phyloP scores from a whole-genome alignment of 2,113 vertebrate species.

The Myotis brandtii region DNA sequence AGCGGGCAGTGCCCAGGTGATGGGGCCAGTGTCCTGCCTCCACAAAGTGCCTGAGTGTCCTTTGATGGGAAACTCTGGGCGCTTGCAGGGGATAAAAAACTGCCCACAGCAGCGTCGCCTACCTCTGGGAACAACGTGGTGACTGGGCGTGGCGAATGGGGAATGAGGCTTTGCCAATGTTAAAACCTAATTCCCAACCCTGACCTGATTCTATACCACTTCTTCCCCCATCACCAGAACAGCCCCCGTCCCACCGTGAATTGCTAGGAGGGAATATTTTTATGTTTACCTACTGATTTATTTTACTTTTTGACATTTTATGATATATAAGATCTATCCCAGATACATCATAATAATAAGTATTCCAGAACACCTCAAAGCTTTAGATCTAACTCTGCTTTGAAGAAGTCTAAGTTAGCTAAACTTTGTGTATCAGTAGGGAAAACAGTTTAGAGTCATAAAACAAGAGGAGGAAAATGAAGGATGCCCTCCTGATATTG shows the following conservation, averaged over 20 bases:
- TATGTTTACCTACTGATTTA: neutral
- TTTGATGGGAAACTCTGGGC: neutral
- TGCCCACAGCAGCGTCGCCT: neutral
- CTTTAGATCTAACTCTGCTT: neutral
- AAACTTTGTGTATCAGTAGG: neutral
- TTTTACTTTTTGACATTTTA: neutral
- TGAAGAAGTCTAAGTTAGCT: neutral
- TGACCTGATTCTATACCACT: neutral
- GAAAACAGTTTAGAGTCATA: neutral
- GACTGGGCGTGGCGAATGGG: neutral
- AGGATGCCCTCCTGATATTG: neutral
- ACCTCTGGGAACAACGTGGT: neutral
- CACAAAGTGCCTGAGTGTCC: neutral
- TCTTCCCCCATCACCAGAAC: too few relatives aligned
- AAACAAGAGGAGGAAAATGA: neutral
- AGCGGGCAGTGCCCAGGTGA: neutral
- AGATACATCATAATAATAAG: neutral
- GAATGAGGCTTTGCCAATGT: neutral
- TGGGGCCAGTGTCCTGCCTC: neutral
- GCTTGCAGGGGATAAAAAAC: neutral
- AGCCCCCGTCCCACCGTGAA: accelerated
- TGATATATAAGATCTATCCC: neutral
- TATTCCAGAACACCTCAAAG: neutral
- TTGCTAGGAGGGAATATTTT: neutral
- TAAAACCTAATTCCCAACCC: neutral